A percentile compares a stretch with the other conserved stretches of the same genome.
Evolutionary conservation across 2,888 invertebrate species (phyloP).

Genomic region (Dynastes maya): DNA sequence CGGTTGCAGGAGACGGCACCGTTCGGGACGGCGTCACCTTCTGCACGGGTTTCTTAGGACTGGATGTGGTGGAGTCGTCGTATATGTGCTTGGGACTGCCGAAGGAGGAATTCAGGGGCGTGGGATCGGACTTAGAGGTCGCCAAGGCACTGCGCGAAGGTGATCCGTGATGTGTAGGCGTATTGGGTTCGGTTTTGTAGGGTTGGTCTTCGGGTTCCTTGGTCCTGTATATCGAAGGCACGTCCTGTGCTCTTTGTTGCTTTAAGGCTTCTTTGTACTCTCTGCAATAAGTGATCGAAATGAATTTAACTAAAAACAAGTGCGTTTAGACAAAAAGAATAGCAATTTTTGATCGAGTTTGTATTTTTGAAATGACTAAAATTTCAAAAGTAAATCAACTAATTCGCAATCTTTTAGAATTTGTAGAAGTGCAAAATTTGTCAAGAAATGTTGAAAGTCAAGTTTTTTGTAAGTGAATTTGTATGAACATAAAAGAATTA

Average conservation of each 20-base stretch:
- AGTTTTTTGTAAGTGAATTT: too few species aligned
- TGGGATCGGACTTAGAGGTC: slow-evolving; percentile 72
- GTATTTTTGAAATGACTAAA: too few species aligned
- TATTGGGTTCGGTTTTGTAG: slow-evolving; percentile 72
- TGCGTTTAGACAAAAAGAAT: slow-evolving; percentile 1
- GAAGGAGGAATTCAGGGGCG: slow-evolving; percentile 69
- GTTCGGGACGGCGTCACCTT: slow-evolving; percentile 86
- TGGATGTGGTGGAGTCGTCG: slow-evolving; percentile 69
- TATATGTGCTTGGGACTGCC: slow-evolving; percentile 75
- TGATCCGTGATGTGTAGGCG: slow-evolving; percentile 71
- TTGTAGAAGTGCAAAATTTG: too few species aligned
- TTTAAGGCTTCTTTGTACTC: slow-evolving; percentile 93
- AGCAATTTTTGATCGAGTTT: background rate
- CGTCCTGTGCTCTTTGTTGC: slow-evolving; percentile 87
- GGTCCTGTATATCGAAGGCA: slow-evolving; percentile 79
- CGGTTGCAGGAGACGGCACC: slow-evolving; percentile 56
- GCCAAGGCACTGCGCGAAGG: slow-evolving; percentile 67
- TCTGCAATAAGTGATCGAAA: slow-evolving; percentile 70
- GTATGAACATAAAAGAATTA: too few species aligned
- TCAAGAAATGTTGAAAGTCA: too few species aligned
- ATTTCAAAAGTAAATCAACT: too few species aligned
- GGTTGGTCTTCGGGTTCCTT: slow-evolving; percentile 75
- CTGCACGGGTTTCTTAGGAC: slow-evolving; percentile 80
- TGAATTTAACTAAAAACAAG: background rate
- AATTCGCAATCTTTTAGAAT: too few species aligned